Percentiles rank a stretch among this genome's conserved stretches.
Conservation (phyloP, 1,140 invertebrate species). For the Liolophura sinensis region DNA sequence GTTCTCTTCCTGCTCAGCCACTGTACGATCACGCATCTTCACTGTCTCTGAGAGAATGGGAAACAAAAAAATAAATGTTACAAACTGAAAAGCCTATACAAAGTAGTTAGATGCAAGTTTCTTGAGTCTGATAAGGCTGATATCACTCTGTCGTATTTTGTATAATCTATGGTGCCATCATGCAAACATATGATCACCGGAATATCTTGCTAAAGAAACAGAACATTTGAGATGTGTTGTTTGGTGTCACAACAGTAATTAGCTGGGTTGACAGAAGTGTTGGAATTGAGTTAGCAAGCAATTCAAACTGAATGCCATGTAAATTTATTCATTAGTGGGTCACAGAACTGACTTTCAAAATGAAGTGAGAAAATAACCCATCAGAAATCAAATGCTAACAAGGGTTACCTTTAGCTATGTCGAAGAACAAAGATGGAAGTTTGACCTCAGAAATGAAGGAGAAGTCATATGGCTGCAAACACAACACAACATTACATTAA, state of each 20-base stretch:
- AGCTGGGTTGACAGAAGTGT: too few species aligned
- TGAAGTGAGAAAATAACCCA: conserved; percentile 14
- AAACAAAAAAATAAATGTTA: not conserved
- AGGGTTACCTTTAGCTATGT: conserved; percentile 46
- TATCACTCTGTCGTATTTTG: too few species aligned
- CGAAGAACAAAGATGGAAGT: conserved; percentile 44
- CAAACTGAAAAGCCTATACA: not conserved
- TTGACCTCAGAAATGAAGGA: conserved; percentile 48
- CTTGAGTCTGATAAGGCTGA: too few species aligned
- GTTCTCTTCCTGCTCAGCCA: conserved; percentile 38
- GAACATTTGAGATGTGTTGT: too few species aligned
- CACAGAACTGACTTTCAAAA: too few species aligned
- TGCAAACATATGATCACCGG: too few species aligned
- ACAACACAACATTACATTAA: conserved; percentile 8
- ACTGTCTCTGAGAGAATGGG: conserved; percentile 39
- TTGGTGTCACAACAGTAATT: too few species aligned
- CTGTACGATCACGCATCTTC: conserved; percentile 44
- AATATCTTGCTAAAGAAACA: too few species aligned
- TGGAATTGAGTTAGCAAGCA: too few species aligned
- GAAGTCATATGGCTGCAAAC: conserved; percentile 49
- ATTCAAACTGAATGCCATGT: too few species aligned
- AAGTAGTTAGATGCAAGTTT: not conserved
- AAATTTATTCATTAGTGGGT: too few species aligned
- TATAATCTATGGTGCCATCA: too few species aligned
- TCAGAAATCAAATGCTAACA: not conserved